Evolutionary conservation across 2,113 vertebrate species (phyloP), one percentile per base, ranked within the genome.

Genomic region (Tylochromis polylepis): DNA sequence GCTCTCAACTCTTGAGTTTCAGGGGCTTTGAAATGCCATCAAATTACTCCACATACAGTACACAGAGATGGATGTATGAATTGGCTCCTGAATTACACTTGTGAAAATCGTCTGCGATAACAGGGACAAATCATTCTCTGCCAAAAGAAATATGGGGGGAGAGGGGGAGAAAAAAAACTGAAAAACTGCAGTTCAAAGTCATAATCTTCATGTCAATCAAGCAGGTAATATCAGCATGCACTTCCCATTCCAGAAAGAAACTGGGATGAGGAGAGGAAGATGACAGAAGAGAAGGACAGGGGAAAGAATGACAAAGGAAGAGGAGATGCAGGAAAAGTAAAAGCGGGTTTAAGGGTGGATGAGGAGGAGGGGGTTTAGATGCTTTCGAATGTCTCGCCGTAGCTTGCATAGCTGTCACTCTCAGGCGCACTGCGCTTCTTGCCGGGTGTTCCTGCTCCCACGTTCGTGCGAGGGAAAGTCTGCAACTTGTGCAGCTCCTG

Each of bases 401-500:
- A 97, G 95, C 88, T 95, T 95, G 96, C 92, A 92, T 96, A 97
- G 93, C 75, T 94, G 90, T 96, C 96, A 10, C 89, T 96, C 95
- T 96, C 97, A 92, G 95, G 94, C 91, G 93, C 93, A 90, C 96
- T 96, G 90, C 98, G 96, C 92, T 97, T 98, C 98, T 97, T 98
- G 94, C 97, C 97, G 91, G 97, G 97, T 81, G 97, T 98, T 92
- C 97, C 97, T 79, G 97, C 95, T 91, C 98, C 96, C 87, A 98
- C 97, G 93, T 98, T 97, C 84, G 97, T 97, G 94, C 97, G 97
- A 93, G 97, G 97, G 95, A 97, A 98, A 56, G 95, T 96, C 94
- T 98, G 97, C 96, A 98, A 95, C 95, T 97, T 98, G 96, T 97
- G 98, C 95, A 98, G 95, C 88, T 98, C 97, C 96, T 98, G 97